Evolutionary conservation across 2,888 invertebrate species (phyloP).

Genomic region (Hirtodrosophila histrioides): DNA sequence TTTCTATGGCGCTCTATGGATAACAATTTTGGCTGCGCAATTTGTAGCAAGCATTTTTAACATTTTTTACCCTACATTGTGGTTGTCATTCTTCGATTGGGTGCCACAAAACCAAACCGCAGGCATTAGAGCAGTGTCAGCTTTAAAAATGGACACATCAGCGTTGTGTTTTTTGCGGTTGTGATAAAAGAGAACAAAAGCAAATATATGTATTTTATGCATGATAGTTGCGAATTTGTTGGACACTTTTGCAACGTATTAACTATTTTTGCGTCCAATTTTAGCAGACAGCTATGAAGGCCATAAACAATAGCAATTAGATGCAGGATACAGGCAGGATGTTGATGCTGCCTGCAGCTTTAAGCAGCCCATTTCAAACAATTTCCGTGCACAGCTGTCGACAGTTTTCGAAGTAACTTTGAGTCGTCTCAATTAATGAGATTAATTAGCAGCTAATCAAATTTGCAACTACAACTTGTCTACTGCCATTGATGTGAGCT

Average conservation of each 20-base stretch:
- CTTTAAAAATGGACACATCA: constrained; percentile 38
- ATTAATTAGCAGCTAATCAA: constrained; percentile 75
- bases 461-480: constrained; percentile 65
- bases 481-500: constrained; percentile 49
- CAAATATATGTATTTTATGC: constrained; percentile 38
- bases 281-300: background rate
- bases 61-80: background rate
- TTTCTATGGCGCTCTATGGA: constrained; percentile 33
- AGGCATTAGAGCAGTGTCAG: constrained; percentile 49
- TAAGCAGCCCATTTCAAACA: constrained; percentile 54
- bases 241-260: constrained; percentile 5
- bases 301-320: constrained; percentile 37
- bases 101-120: constrained; percentile 30
- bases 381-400: constrained; percentile 64
- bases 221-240: constrained; percentile 8
- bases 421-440: constrained; percentile 68
- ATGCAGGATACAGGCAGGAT: constrained; percentile 24
- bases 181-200: constrained; percentile 26
- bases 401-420: constrained; percentile 61
- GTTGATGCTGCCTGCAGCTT: constrained; percentile 19
- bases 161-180: constrained; percentile 35
- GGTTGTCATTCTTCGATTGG: constrained; percentile 11
- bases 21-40: constrained; percentile 47
- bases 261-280: constrained; percentile 30
- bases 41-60: constrained; percentile 34